Evolutionary conservation across 2,888 invertebrate species (phyloP), one percentile per base, ranked within the genome.

Genomic region (Spodoptera exigua): DNA sequence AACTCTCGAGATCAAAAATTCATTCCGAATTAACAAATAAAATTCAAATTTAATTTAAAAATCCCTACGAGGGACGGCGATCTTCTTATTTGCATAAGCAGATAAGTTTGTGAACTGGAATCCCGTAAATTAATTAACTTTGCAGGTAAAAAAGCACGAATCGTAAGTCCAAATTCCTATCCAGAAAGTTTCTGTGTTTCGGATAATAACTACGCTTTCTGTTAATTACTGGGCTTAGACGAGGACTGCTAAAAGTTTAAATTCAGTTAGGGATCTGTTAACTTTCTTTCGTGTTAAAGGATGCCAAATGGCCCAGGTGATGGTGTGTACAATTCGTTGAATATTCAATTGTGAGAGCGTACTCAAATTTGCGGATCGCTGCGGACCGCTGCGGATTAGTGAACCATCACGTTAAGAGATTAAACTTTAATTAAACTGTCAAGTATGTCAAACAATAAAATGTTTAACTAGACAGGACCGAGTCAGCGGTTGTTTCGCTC

Each of bases 101-200:
- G 85, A 87, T 83, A 87, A 90, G 81, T 88, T 89, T 80, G 74
- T 76, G 45, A 80, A 86, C 83, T 88, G 73, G 75, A 84, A 85
- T 83, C 81, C 76, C 84, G 85, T 87, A 88, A 91, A 91, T 90
- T 88, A 91, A 91, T 90, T 89, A 87, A 89, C 88, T 90, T 89
- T 78, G 72, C 82, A 88, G 88, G 87, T 87, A 89, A 89, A 91
- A 89, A 90, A 86, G 74, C 75, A 78, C 57, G 77, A 85, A 89
- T 87, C 79, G 77, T 76, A 80, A 85, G 82, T 78, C 80, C 75
- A 80, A 88, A 87, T 85, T 87, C 84, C 76, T 76, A 81, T 84
- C 81, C 81, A 74, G 72, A 84, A 90, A 89, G 84, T 88, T 89
- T 81, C 79, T 76, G 74, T 87, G 84, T 89, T 88, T 83, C 81